Conservation (phyloP, 1,140 invertebrate species). For the Halesus radiatus region DNA sequence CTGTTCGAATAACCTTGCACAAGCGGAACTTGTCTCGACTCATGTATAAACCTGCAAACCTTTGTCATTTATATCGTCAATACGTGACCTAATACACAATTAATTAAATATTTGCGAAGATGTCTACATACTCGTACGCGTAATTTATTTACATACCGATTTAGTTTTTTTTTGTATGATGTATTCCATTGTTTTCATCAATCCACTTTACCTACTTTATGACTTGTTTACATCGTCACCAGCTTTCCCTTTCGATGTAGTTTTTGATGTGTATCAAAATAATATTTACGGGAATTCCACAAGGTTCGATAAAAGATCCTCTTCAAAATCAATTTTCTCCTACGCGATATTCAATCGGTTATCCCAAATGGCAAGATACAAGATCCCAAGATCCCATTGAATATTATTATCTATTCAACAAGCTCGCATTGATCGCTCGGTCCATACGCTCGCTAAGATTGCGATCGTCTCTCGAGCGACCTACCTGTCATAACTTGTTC, state of each 20-base stretch:
- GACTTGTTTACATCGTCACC: too few species aligned
- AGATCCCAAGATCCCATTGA: not conserved
- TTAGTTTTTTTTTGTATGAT: too few species aligned
- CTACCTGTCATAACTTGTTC: conserved; percentile 32
- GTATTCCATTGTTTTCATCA: too few species aligned
- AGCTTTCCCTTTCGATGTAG: too few species aligned
- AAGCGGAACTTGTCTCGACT: conserved; percentile 26
- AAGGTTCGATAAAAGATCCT: not conserved
- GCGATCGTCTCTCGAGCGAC: not conserved
- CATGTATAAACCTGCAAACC: conserved; percentile 22
- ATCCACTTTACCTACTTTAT: too few species aligned
- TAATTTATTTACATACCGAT: too few species aligned
- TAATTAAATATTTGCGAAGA: not conserved
- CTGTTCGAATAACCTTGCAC: not conserved
- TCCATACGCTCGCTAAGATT: not conserved
- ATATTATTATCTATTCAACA: too few species aligned
- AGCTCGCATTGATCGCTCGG: not conserved
- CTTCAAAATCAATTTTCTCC: not conserved
- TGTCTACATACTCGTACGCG: too few species aligned
- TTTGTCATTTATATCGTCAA: not conserved
- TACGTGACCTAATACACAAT: not conserved
- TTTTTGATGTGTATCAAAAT: too few species aligned
- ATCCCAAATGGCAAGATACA: not conserved
- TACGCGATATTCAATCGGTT: not conserved
- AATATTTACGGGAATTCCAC: not conserved